These are phyloP conservation scores for Hypothenemus hampei DNA, from an alignment of 1,140 invertebrate genomes.

Conservation along the genomic window DNA sequence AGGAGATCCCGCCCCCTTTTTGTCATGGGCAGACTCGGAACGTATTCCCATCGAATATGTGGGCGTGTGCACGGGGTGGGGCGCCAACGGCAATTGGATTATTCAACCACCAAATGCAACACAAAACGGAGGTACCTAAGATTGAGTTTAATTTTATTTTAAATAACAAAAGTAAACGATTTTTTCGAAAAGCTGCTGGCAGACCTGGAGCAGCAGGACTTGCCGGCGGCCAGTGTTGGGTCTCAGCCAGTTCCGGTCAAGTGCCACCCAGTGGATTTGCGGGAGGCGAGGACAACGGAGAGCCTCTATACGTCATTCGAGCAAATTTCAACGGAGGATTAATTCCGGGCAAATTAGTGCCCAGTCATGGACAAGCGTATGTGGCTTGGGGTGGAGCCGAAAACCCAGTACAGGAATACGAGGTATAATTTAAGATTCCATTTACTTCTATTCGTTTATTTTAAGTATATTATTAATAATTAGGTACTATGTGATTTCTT, in stretches of 20 bases:
- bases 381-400: conserved; percentile 74
- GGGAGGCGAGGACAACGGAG: conserved; percentile 67
- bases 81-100: conserved; percentile 73
- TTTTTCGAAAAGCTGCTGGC: neutral
- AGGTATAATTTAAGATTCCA: conserved; percentile 45
- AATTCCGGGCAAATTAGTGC: conserved; percentile 72
- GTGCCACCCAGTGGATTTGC: conserved; percentile 67
- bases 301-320: conserved; percentile 68
- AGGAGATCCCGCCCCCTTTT: conserved; percentile 63
- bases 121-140: too few species aligned
- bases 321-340: conserved; percentile 57
- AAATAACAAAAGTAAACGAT: neutral
- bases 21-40: conserved; percentile 65
- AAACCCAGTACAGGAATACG: conserved; percentile 67
- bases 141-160: too few species aligned
- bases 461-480: too few species aligned
- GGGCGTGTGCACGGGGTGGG: conserved; percentile 81
- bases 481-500: conserved; percentile 45
- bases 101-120: conserved; percentile 52
- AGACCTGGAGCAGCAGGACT: conserved; percentile 38
- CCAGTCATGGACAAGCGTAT: conserved; percentile 68
- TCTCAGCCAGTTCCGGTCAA: conserved; percentile 56
- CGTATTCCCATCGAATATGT: conserved; percentile 65
- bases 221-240: conserved; percentile 55
- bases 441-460: neutral